Conservation (phyloP, 2,113 vertebrate genomes). For the human region GRCh38 chr16:74670001-74670500, state of each 20-base stretch:
- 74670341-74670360: background rate
- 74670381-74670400: background rate
- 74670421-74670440: background rate
- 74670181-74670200: too few species aligned
- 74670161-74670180: too few species aligned
- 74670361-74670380: background rate
- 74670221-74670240: too few species aligned
- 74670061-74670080: background rate
- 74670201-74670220: too few species aligned
- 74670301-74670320: background rate
- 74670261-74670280: background rate
- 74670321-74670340: background rate
- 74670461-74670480: too few species aligned
- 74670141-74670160: too few species aligned
- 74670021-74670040: background rate
- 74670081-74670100: background rate
- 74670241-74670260: background rate
- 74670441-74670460: background rate
- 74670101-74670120: too few species aligned
- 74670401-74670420: background rate
- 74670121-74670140: too few species aligned
- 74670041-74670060: background rate
- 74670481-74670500: too few species aligned
- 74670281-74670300: background rate
- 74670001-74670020: background rate